These are phyloP conservation scores for Brachionichthys hirsutus DNA, from an alignment of 2,113 vertebrate species.

Conservation along the genomic window DNA sequence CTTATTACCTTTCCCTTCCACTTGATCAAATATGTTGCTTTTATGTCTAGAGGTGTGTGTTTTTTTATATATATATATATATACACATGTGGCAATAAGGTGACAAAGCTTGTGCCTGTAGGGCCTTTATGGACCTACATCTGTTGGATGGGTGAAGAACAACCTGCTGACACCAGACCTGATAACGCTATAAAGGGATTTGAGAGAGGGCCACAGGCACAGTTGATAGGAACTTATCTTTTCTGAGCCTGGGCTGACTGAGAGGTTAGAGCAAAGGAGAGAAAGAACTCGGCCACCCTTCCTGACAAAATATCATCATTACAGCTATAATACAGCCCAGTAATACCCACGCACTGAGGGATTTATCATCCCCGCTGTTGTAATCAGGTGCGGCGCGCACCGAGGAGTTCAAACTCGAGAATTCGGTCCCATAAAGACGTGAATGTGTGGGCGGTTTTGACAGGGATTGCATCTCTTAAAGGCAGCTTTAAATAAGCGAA, in stretches of 20 bases:
- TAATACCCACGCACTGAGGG: constrained; percentile 58
- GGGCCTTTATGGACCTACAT: constrained; percentile 52
- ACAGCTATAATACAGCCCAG: constrained; percentile 55
- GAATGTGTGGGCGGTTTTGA: constrained; percentile 47
- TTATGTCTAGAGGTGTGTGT: constrained; percentile 49
- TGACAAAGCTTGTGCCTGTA: constrained; percentile 31
- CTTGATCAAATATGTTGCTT: constrained; percentile 26
- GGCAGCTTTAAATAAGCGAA: constrained; percentile 38
- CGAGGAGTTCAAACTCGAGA: constrained; percentile 44
- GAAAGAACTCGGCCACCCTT: constrained; percentile 47
- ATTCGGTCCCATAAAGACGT: constrained; percentile 38
- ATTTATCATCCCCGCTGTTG: constrained; percentile 60
- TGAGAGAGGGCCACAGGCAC: constrained; percentile 63
- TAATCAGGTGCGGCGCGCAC: constrained; percentile 53
- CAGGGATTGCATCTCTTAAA: constrained; percentile 32
- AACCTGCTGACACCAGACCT: constrained; percentile 62
- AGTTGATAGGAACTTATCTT: constrained; percentile 72
- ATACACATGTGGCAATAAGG: constrained; percentile 38
- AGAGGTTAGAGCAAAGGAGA: constrained; percentile 26
- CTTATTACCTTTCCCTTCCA: constrained; percentile 31
- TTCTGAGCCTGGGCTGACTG: constrained; percentile 40
- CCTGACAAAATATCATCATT: constrained; percentile 66
- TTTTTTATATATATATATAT: constrained; percentile 28
- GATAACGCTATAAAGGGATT: constrained; percentile 73
- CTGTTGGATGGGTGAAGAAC: constrained; percentile 73